Base-by-base conservation (phyloP, 2,113 vertebrate species). In the Pomatostomus ruficeps region DNA sequence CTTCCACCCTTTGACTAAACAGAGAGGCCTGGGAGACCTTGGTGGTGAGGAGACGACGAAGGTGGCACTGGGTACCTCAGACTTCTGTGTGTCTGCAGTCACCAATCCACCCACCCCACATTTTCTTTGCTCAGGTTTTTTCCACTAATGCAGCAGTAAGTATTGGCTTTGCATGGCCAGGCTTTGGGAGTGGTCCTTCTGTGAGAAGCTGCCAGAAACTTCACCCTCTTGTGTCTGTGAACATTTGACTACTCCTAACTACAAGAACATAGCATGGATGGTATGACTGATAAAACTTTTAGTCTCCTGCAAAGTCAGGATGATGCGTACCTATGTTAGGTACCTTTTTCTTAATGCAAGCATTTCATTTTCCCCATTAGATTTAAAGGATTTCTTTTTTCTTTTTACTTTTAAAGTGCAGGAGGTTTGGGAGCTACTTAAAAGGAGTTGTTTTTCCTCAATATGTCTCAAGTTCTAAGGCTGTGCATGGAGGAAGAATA, bases 81-180 rank as follows among this genome's bases (percentile, higher is more conserved):
- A 23, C 5, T 70, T 68, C 7, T 18, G 7, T 26, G 42, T 15
- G 33, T n/a, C 52, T 68, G 35, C 43, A 63, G 54, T 15, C 65
- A 63, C 16, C 48, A 26, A 59, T 13, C 42, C 54, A 52, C 7
- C 9, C 36, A 45, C 15, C 2, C 20, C 14, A 5, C 2, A 3
- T 43, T 82, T 48, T 15, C 48, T 29, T 76, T 20, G 24, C 54
- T 58, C 43, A 35, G 73, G 15, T 10, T 62, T 77, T 85, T 52
- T 7, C 58, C 31, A 10, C n/a, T 22, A 38, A 57, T 6, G 17
- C 11, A 48, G 31, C 29, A 74, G 19, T 23, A 42, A 28, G 25
- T 4, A 40, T 6, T 52, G 49, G 57, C 43, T 71, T 40, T 52
- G 51, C 0, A 0, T 36, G 49, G 51, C 12, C 43, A 78, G 38